Percentiles rank a stretch among this genome's conserved stretches.
phyloP scores from a whole-genome alignment of 2,888 invertebrate species.

The Euclidia mi region DNA sequence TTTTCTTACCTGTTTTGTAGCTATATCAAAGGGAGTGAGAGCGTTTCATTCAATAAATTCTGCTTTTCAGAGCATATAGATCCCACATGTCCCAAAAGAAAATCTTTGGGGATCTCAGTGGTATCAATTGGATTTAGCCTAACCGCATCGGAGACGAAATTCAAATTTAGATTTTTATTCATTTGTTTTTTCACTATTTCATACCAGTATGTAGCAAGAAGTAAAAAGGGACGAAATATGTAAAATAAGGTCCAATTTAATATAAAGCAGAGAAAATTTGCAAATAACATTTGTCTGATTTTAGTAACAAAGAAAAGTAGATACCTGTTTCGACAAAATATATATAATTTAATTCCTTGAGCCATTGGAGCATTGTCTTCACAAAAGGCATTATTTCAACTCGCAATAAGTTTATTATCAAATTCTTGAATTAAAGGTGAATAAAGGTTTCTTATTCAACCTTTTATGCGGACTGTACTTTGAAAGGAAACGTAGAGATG shows the following conservation, averaged over 20 bases:
- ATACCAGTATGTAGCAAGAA: too few relatives aligned
- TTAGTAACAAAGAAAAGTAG: too few relatives aligned
- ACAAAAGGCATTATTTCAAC: slow-evolving; percentile 13
- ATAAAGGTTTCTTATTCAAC: too few relatives aligned
- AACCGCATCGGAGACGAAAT: slow-evolving; percentile 8
- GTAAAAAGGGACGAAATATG: too few relatives aligned
- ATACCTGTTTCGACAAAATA: slow-evolving; percentile 15
- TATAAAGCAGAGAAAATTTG: neutral
- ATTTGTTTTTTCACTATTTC: too few relatives aligned
- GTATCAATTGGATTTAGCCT: slow-evolving; percentile 15
- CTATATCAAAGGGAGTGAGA: neutral
- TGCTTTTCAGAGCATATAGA: slow-evolving; percentile 8
- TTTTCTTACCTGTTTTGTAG: neutral
- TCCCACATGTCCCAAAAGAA: slow-evolving; percentile 11
- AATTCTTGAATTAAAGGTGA: slow-evolving; percentile 8
- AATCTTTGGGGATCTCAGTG: slow-evolving; percentile 17
- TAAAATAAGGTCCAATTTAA: too few relatives aligned
- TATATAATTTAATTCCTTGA: slow-evolving; percentile 16
- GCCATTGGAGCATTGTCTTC: neutral
- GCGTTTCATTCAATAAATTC: slow-evolving; percentile 4
- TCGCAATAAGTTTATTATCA: slow-evolving; percentile 7
- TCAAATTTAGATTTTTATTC: slow-evolving; percentile 3
- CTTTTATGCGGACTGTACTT: too few relatives aligned
- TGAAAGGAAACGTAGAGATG: too few relatives aligned
- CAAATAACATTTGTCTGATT: slow-evolving; percentile 6